Conservation (phyloP, 2,888 invertebrate genomes). For the Athripsodes cinereus region DNA sequence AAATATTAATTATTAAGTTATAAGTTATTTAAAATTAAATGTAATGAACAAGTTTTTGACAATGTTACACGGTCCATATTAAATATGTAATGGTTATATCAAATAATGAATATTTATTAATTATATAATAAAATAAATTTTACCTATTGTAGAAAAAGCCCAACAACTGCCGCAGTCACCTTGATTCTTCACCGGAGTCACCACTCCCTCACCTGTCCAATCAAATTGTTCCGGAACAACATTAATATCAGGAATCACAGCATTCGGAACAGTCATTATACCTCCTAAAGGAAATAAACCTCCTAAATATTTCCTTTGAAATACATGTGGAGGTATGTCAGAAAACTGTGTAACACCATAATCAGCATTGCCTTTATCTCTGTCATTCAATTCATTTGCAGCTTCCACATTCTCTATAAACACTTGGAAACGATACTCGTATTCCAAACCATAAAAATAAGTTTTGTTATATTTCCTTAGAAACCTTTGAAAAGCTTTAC, state of each 20-base stretch:
- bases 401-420: slow-evolving; percentile 72
- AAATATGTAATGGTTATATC: too few relatives aligned
- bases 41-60: too few relatives aligned
- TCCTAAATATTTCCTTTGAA: slow-evolving; percentile 52
- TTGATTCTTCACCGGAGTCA: slow-evolving; percentile 88
- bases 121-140: too few relatives aligned
- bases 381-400: slow-evolving; percentile 66
- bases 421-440: slow-evolving; percentile 59
- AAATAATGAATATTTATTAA: too few relatives aligned
- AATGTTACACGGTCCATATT: too few relatives aligned
- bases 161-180: slow-evolving; percentile 87
- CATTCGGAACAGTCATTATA: slow-evolving; percentile 51
- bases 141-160: slow-evolving; percentile 94
- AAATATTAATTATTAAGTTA: too few relatives aligned
- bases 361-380: slow-evolving; percentile 76
- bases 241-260: slow-evolving; percentile 61
- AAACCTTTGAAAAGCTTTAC: too few relatives aligned
- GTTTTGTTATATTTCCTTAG: too few relatives aligned
- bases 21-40: too few relatives aligned
- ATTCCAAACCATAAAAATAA: slow-evolving; percentile 40
- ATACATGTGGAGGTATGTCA: slow-evolving; percentile 73
- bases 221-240: slow-evolving; percentile 71
- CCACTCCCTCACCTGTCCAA: slow-evolving; percentile 76
- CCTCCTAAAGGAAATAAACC: slow-evolving; percentile 50
- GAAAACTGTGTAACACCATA: slow-evolving; percentile 84